Conservation (phyloP, 2,888 invertebrate genomes). For the Rhamnusium bicolor region DNA sequence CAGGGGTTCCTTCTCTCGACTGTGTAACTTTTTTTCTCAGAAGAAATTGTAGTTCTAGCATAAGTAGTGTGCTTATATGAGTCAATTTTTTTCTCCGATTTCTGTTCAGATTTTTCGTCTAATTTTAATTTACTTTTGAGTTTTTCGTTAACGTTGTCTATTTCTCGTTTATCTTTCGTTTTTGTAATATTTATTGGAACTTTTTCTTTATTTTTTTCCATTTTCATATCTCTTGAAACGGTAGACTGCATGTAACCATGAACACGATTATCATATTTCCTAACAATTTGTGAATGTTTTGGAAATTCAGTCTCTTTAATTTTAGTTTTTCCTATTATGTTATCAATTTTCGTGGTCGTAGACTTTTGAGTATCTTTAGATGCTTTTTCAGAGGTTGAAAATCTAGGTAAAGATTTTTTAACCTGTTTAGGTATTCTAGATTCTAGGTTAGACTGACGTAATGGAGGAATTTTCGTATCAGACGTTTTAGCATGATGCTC, state of each 20-base stretch:
- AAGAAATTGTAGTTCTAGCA: slow-evolving; percentile 57
- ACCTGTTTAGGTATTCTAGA: slow-evolving; percentile 20
- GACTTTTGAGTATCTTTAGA: slow-evolving; percentile 44
- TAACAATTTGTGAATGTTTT: slow-evolving; percentile 47
- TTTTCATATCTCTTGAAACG: slow-evolving; percentile 74
- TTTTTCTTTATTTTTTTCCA: slow-evolving; percentile 64
- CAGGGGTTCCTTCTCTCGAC: slow-evolving; percentile 50
- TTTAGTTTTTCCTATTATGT: slow-evolving; percentile 47
- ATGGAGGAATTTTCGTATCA: background rate
- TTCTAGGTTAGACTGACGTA: slow-evolving; percentile 2
- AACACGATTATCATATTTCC: slow-evolving; percentile 61
- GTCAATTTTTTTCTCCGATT: slow-evolving; percentile 29
- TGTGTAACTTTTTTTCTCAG: slow-evolving; percentile 48
- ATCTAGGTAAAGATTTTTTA: slow-evolving; percentile 20
- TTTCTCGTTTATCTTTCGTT: slow-evolving; percentile 64
- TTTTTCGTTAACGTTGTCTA: slow-evolving; percentile 63
- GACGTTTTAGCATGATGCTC: background rate
- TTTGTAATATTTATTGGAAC: slow-evolving; percentile 28
- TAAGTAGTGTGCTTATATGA: slow-evolving; percentile 51
- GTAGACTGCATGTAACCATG: slow-evolving; percentile 77
- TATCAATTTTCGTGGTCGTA: slow-evolving; percentile 43
- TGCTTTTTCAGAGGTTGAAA: slow-evolving; percentile 49
- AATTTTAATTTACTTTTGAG: slow-evolving; percentile 52
- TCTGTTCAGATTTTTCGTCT: slow-evolving; percentile 38
- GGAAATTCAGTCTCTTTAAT: slow-evolving; percentile 30